Evolutionary conservation across 1,140 invertebrate species (phyloP), one percentile per base, ranked within the genome.

Genomic region (Elysia chlorotica): DNA sequence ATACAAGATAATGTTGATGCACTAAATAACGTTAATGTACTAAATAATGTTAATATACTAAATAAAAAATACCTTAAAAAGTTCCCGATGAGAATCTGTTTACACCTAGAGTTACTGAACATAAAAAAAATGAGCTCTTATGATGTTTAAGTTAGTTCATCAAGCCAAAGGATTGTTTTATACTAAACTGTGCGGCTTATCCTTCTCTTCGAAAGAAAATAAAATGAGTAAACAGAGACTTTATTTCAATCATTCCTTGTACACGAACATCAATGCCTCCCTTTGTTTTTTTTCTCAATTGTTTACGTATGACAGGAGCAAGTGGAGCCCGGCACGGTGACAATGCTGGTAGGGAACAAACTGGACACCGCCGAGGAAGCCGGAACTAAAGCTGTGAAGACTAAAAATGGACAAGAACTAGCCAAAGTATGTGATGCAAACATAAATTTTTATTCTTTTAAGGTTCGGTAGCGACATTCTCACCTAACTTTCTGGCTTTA

Each of bases 371-470:
- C 82, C 35, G 80, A 86, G 2, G 82, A 82, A 37, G 86, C 87
- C 53, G 78, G 87, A 63, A 82, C 80, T 10, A 74, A 86, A 38
- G 88, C 83, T 70, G 85, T 91, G 2, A 85, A 82, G 33, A 82
- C 75, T 33, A 86, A 88, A 67, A 84, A 90, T 76, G 91, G 90
- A 6, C 84, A 87, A 65, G 85, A 84, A 78, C 79, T 92, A 28
- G 90, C 91, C 17, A 81, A 88, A 54, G 90, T 90, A 79, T 82
- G 83, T 80, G 17, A 19, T 33, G 14, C 19, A 25, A 25, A 25
- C 28, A n/a, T n/a, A 10, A 59, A 6, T n/a, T 48, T 48, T 48
- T 48, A 48, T n/a, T n/a, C 41, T 48, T 48, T 48, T 14, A n/a
- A 48, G n/a, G n/a, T n/a, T n/a, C n/a, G n/a, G n/a, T n/a, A n/a